A percentile compares a stretch with the other conserved stretches of the same genome.
phyloP scores from a whole-genome alignment of 1,140 invertebrate genomes.

The Wiebesia pumilae region DNA sequence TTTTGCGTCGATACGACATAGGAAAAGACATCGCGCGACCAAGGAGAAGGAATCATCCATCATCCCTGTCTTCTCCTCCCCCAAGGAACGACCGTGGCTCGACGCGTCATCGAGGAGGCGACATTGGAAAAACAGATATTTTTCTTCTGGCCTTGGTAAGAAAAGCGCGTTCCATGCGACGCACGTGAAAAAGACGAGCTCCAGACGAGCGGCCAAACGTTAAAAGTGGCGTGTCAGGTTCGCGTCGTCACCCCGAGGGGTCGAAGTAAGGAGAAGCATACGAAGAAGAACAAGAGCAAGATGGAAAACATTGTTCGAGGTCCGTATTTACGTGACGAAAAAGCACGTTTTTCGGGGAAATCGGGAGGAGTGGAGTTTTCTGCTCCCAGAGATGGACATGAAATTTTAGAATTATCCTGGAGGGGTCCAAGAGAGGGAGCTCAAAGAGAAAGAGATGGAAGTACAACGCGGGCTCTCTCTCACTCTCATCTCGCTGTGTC shows the following conservation, averaged over 20 bases:
- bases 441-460: neutral
- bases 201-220: neutral
- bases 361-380: neutral
- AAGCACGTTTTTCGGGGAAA: slow-evolving; percentile 41
- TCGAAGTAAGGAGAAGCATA: neutral
- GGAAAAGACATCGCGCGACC: neutral
- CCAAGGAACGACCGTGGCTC: neutral
- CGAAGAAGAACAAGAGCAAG: neutral
- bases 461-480: neutral
- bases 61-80: neutral
- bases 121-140: slow-evolving; percentile 34
- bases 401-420: neutral
- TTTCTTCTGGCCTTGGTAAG: slow-evolving; percentile 17
- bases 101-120: slow-evolving; percentile 9
- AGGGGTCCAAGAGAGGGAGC: neutral
- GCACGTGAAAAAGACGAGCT: neutral
- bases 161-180: neutral
- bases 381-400: neutral
- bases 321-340: slow-evolving; percentile 13
- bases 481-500: neutral
- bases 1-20: neutral
- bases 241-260: slow-evolving; percentile 5
- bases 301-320: neutral
- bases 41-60: slow-evolving; percentile 18
- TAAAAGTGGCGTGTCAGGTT: slow-evolving; percentile 21